Evolutionary conservation across 2,797 vertebrate genomes (phyloP), one percentile per base, ranked within the genome.

Genomic region (Liparis tanakae): DNA sequence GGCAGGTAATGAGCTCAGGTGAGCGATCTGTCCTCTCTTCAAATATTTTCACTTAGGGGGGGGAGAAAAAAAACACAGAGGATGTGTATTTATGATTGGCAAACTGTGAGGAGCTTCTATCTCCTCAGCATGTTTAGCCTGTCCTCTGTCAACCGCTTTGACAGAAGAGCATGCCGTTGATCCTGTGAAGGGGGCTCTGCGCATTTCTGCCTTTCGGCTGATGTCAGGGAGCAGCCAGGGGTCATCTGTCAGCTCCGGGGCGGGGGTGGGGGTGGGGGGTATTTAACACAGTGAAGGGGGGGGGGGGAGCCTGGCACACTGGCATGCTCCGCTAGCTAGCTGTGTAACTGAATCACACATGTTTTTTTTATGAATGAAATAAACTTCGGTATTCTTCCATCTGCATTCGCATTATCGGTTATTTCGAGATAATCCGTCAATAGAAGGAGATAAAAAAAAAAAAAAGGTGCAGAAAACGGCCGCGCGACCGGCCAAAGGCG

Each of bases 221-320:
- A 89, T 88, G 91, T 89, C 91, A 91, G 86, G 81, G 92, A 91
- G 91, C 89, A 93, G 77, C 69, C 79, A 78, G 84, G 81, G 93
- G 93, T 94, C 89, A 93, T 54, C 71, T 30, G 54, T 89, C 88
- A 90, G 75, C 82, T 81, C 62, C 1, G 50, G 75, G n/a, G n/a
- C n/a, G n/a, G n/a, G n/a, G n/a, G n/a, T n/a, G n/a, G n/a, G n/a
- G n/a, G n/a, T n/a, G n/a, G 79, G 85, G 82, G 20, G 89, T 88
- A 70, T 85, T 76, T 46, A 76, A 44, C 58, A 15, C 17, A n/a
- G 33, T 46, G 61, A 69, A 63, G 62, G 53, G 59, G 74, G 66
- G 10, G 59, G 74, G 66, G 10, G 82, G 62, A 68, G 78, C 7
- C 70, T 30, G 72, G 74, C 43, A 61, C 20, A 15, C 63, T 64